Conservation (phyloP, 2,888 invertebrate genomes). For the Neoascia interrupta region DNA sequence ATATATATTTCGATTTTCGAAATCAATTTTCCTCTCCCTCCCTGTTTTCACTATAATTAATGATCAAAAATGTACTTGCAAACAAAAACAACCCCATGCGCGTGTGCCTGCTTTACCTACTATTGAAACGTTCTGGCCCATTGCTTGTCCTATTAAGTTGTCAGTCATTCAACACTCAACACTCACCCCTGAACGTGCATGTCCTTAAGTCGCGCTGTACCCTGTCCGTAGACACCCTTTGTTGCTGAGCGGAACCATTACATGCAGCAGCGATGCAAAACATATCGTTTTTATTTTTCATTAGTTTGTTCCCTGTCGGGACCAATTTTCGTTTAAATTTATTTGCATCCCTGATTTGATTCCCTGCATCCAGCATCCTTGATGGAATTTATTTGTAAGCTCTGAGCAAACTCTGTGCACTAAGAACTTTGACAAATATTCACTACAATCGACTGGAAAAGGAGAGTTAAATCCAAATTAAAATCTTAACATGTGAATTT, state of each 20-base stretch:
- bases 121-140: constrained; percentile 62
- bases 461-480: constrained; percentile 38
- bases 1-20: neutral
- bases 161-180: constrained; percentile 65
- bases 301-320: constrained; percentile 26
- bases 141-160: constrained; percentile 69
- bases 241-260: constrained; percentile 10
- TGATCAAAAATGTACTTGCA: constrained; percentile 54
- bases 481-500: constrained; percentile 56
- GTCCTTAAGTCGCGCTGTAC: constrained; percentile 22
- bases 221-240: constrained; percentile 23
- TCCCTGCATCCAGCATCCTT: constrained; percentile 1
- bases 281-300: constrained; percentile 34
- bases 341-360: constrained; percentile 62
- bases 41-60: constrained; percentile 51
- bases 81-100: constrained; percentile 56
- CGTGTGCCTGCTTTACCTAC: constrained; percentile 43
- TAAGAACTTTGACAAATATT: constrained; percentile 65
- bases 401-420: neutral
- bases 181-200: constrained; percentile 57
- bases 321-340: constrained; percentile 27
- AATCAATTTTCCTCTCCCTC: neutral
- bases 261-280: constrained; percentile 54
- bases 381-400: constrained; percentile 34
- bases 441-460: constrained; percentile 55